These are phyloP conservation scores for Phyllopteryx taeniolatus DNA, from an alignment of 2,113 vertebrate genomes.

Conservation along the genomic window DNA sequence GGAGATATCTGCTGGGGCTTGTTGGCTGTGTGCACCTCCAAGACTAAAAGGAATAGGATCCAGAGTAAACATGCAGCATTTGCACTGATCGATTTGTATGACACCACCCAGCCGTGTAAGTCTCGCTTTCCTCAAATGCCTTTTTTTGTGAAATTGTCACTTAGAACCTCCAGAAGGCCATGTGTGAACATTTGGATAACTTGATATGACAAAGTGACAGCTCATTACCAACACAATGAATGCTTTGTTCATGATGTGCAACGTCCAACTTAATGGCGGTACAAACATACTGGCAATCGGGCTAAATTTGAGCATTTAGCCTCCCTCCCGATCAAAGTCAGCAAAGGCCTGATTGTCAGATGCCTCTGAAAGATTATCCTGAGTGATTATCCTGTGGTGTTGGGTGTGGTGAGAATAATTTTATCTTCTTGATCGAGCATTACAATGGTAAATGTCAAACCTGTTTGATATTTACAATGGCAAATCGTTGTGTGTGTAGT, in stretches of 20 bases:
- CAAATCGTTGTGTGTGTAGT: background rate
- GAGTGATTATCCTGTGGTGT: no score
- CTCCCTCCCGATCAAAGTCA: no score
- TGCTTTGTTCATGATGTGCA: background rate
- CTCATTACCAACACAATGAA: background rate
- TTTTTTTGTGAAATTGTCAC: background rate
- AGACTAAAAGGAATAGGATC: slow-evolving; percentile 31
- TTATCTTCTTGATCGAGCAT: no score
- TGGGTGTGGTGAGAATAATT: no score
- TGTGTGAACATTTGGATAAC: background rate
- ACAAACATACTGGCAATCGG: no score
- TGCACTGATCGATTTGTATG: background rate
- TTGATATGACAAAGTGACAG: background rate
- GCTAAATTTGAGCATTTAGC: no score
- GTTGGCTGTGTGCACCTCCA: slow-evolving; percentile 22
- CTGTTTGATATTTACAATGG: background rate
- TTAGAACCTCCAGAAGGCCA: background rate
- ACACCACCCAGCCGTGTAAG: background rate
- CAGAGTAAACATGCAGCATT: slow-evolving; percentile 30
- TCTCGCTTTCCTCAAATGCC: background rate
- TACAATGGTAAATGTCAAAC: background rate
- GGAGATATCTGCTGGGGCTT: slow-evolving; percentile 30
- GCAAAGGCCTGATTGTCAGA: no score
- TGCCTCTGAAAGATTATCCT: background rate
- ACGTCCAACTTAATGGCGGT: background rate